Base-by-base conservation (phyloP, 2,113 vertebrate genomes). In the Chamaea fasciata region DNA sequence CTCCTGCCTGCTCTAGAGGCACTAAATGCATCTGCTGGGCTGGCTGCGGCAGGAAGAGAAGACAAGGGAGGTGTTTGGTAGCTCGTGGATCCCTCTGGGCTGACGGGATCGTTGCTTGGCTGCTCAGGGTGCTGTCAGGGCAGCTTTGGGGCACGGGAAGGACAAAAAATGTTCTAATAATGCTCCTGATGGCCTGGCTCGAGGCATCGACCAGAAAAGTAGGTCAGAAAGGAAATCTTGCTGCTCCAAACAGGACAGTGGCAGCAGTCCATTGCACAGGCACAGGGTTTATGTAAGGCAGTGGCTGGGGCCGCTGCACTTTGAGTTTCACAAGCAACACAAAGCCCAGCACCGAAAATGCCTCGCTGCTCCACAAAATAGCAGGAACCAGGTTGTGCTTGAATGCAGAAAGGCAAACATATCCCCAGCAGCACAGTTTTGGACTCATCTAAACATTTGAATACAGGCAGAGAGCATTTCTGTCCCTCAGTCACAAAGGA, bases 221-320 rank as follows among this genome's bases (percentile, higher is more conserved):
- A 96, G 95, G 91, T 96, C 93, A 95, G 87, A 92, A 94, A 95
- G 78, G 67, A 96, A 96, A 69, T 50, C 74, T 94, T 3, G 2
- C 62, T 95, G 77, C 84, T 95, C 77, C 83, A 89, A 96, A 91
- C 44, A 94, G 26, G 2, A 33, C 69, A 30, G 77, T 92, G 84
- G 94, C 94, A 96, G 69, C 77, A 75, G 37, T 87, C 93, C 89
- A 85, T 33, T 59, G 70, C 89, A 77, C 39, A 87, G 59, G 81
- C 44, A 9, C 74, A 67, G 52, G 20, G 35, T 82, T 97, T 95
- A 91, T 95, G 82, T 95, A 92, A 93, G 92, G 64, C 87, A 88
- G 84, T 52, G 55, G 33, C 78, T 91, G 63, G 37, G 42, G 50
- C 78, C 37, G 30, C 47, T 63, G 63, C 42, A 17, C 39, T 85